Percentiles rank a stretch among this genome's conserved stretches.
Evolutionary conservation across 2,888 invertebrate genomes (phyloP).

Genomic region (Meiosimyza decipiens): DNA sequence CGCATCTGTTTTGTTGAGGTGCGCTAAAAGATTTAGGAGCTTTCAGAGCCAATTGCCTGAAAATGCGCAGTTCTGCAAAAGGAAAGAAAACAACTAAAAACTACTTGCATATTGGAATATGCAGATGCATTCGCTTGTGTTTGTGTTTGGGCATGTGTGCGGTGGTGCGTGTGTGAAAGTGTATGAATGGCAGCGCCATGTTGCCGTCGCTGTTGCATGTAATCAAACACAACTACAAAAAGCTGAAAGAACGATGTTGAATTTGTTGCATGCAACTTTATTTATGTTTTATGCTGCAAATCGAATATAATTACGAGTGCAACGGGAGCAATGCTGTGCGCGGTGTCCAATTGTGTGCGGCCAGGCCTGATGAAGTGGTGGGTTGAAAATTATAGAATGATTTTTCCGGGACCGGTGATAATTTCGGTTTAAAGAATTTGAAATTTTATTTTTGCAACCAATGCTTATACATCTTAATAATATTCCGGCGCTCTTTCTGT

Average conservation of each 20-base stretch:
- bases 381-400: too few species aligned
- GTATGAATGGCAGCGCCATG: conserved; percentile 27
- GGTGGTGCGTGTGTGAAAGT: background rate
- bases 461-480: too few species aligned
- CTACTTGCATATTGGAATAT: conserved; percentile 12
- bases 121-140: background rate
- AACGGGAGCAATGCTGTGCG: conserved; percentile 7
- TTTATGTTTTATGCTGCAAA: conserved; percentile 48
- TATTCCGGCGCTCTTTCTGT: too few species aligned
- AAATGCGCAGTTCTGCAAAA: conserved; percentile 7
- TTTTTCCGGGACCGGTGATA: too few species aligned
- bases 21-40: conserved; percentile 24
- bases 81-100: conserved; percentile 21
- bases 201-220: conserved; percentile 25
- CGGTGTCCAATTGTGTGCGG: background rate
- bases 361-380: too few species aligned
- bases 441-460: too few species aligned
- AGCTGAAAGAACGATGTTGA: conserved; percentile 1
- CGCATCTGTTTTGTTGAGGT: conserved; percentile 21
- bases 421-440: too few species aligned
- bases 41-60: conserved; percentile 21
- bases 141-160: conserved; percentile 17
- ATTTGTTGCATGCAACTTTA: conserved; percentile 28
- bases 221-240: conserved; percentile 23
- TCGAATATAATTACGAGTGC: conserved; percentile 45